Evolutionary conservation across 1,140 invertebrate species (phyloP), one percentile per base, ranked within the genome.

Genomic region (Drosophila lacteicornis): DNA sequence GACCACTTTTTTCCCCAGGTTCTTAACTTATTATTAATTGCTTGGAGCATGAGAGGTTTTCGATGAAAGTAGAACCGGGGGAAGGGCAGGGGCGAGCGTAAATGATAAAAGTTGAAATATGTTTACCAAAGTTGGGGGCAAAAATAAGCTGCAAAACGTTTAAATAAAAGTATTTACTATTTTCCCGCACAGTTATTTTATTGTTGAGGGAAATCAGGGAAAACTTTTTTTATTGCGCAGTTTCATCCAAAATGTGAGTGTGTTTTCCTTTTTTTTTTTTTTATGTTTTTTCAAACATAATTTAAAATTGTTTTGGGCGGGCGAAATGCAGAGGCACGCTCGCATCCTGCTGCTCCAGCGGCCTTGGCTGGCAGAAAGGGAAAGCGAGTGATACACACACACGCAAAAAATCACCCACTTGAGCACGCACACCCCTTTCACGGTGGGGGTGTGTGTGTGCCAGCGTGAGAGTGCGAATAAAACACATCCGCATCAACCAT

Each of bases 101-200:
- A 86, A 85, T 82, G 75, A 50, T 77, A 60, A 90, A 88, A 88
- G 84, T 88, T 87, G 38, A 74, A 79, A 84, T 75, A 65, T 75
- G 66, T 68, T 78, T 81, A 74, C 55, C 77, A 68, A 76, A 80
- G 79, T 70, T 87, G 63, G 70, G 30, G 53, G 53, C 27, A 60
- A 83, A 83, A 80, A 79, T 68, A 79, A 76, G 76, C 61, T 79
- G 74, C 62, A 84, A 88, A 84, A 79, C 85, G 81, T 81, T 88
- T 88, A 90, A 88, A 90, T 90, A 88, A 88, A 88, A 88, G 81
- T 82, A 79, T 90, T 83, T 90, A 81, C 81, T 75, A 78, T 84
- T 88, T 87, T 81, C 74, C 69, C 38, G 61, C 81, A 79, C 75
- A 90, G 84, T 85, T 90, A 90, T 88, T 88, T 88, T 88, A 90